Conservation (phyloP, 2,797 vertebrate species). For the Sebastes elongatus region DNA sequence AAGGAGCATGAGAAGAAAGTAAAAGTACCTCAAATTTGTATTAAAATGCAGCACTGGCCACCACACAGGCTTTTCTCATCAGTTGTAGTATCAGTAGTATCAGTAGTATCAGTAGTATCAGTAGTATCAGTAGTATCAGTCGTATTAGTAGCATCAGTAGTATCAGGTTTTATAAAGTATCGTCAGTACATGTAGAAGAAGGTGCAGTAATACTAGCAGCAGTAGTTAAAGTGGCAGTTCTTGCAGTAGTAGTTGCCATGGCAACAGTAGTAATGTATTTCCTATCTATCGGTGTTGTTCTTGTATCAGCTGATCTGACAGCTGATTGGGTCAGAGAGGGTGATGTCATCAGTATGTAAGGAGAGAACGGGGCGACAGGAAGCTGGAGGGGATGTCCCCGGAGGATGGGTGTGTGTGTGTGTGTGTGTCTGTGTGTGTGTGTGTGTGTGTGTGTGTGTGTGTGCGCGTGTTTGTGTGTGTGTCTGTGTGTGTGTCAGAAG, state of each 20-base stretch:
- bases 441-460: not conserved
- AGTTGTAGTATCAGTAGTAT: too few species aligned
- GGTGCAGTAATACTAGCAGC: too few species aligned
- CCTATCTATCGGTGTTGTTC: not conserved
- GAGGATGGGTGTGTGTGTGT: conserved; percentile 21
- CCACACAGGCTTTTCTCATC: not conserved
- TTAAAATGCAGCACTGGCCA: not conserved
- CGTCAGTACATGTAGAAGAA: too few species aligned
- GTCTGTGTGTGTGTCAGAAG: not conserved
- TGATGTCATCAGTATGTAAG: conserved; percentile 50
- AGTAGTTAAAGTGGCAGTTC: not conserved
- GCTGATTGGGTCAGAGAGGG: conserved; percentile 30
- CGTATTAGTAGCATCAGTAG: too few species aligned
- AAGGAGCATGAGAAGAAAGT: not conserved
- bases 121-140: too few species aligned
- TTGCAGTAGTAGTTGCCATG: not conserved
- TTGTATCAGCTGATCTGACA: conserved; percentile 31
- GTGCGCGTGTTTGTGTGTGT: not conserved
- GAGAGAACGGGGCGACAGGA: conserved; percentile 41
- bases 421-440: conserved; percentile 13
- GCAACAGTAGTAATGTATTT: not conserved
- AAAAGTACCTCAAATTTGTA: not conserved
- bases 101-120: too few species aligned
- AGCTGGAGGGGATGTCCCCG: conserved; percentile 23
- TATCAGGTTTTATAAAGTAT: too few species aligned